Evolutionary conservation across 2,797 vertebrate genomes (phyloP).

Genomic region (Graptemys geographica): DNA sequence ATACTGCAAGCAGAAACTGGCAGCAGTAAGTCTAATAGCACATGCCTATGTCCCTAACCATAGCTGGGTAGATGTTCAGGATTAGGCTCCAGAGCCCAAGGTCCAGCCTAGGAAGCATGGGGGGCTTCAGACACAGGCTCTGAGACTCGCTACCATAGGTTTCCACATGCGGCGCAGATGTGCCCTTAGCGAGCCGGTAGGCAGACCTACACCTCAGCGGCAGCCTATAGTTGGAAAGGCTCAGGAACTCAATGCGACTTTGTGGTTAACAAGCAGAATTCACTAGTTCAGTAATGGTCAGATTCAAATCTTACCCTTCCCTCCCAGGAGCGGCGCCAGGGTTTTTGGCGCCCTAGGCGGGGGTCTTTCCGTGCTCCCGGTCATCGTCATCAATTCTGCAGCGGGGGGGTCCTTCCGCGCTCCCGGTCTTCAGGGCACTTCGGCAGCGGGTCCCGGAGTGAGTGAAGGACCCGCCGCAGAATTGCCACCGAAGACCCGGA

Average conservation of each 20-base stretch:
- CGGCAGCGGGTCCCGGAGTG: too few species aligned
- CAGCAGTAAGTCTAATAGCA: not conserved
- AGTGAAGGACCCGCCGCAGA: too few species aligned
- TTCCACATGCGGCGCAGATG: too few species aligned
- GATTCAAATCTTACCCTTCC: not conserved
- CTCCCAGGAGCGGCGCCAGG: not conserved
- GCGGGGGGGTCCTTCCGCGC: too few species aligned
- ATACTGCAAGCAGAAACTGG: not conserved
- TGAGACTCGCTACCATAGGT: too few species aligned
- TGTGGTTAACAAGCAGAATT: not conserved
- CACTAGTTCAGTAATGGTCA: not conserved
- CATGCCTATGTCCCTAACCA: not conserved
- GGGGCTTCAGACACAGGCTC: not conserved
- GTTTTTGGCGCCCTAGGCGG: too few species aligned
- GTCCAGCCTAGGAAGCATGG: not conserved
- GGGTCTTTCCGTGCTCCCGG: too few species aligned
- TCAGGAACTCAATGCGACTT: not conserved
- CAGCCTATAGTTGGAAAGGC: not conserved
- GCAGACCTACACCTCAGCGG: not conserved
- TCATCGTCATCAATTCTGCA: too few species aligned
- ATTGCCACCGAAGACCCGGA: too few species aligned
- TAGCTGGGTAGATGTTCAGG: not conserved
- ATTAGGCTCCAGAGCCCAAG: not conserved
- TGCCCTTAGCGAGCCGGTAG: too few species aligned
- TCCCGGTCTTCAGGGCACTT: too few species aligned